Conservation (phyloP, 2,888 invertebrate species). For the Willowsia nigromaculata region DNA sequence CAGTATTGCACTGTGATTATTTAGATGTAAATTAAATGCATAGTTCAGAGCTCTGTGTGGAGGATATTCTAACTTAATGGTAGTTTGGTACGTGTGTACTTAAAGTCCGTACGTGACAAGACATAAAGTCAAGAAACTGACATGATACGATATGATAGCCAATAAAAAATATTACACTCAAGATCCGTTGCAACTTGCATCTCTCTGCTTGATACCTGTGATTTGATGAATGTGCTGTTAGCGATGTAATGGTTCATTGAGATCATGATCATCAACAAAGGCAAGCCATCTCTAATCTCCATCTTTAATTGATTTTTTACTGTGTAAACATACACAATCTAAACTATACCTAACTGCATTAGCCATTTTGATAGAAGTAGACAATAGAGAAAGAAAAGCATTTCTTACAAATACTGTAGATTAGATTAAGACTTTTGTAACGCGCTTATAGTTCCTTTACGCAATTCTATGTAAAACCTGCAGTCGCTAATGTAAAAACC, state of each 20-base stretch:
- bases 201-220: background rate
- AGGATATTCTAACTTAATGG: no score
- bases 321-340: background rate
- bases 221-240: background rate
- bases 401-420: background rate
- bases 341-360: background rate
- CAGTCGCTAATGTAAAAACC: no score
- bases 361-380: background rate
- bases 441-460: background rate
- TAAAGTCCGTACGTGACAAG: conserved; percentile 34
- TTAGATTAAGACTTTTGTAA: background rate
- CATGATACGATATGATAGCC: background rate
- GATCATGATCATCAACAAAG: conserved; percentile 35
- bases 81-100: background rate
- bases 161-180: conserved; percentile 2
- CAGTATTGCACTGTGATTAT: background rate
- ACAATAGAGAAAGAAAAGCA: background rate
- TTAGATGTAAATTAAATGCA: background rate
- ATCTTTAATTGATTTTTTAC: conserved; percentile 44
- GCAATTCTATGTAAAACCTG: background rate
- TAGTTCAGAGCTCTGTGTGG: background rate
- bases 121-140: background rate
- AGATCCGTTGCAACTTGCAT: background rate
- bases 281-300: background rate
- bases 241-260: conserved; percentile 46